A percentile compares a stretch with the other conserved stretches of the same genome.
Conservation (phyloP, 2,888 invertebrate genomes). For the Vesta saturnalis region DNA sequence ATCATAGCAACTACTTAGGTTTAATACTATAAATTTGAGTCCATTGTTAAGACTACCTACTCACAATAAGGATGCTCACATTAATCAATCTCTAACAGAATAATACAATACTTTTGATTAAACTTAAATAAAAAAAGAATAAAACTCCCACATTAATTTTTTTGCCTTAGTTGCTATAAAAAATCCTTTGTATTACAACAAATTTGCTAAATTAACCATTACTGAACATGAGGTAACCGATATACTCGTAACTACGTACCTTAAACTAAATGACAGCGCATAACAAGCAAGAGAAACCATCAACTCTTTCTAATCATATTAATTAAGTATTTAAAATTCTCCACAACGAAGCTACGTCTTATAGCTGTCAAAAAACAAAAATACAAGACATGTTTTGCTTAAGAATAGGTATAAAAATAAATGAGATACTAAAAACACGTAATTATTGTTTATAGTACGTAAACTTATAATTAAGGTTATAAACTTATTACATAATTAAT, state of each 20-base stretch:
- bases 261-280: not conserved
- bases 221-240: not conserved
- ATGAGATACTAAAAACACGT: constrained; percentile 28
- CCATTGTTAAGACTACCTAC: no score
- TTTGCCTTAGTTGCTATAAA: not conserved
- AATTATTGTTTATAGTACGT: constrained; percentile 31
- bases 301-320: not conserved
- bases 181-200: not conserved
- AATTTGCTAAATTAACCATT: not conserved
- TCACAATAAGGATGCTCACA: no score
- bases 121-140: not conserved
- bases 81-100: not conserved
- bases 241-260: not conserved
- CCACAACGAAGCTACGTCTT: not conserved
- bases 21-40: no score
- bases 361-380: no score
- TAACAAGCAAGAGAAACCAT: not conserved
- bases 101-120: not conserved
- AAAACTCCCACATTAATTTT: not conserved
- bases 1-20: no score
- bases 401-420: no score
- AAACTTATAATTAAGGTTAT: constrained; percentile 33
- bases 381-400: not conserved
- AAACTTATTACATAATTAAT: constrained; percentile 34
- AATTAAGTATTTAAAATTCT: not conserved